Evolutionary conservation across 2,888 invertebrate species (phyloP).

Genomic region (Drosophila mettleri): DNA sequence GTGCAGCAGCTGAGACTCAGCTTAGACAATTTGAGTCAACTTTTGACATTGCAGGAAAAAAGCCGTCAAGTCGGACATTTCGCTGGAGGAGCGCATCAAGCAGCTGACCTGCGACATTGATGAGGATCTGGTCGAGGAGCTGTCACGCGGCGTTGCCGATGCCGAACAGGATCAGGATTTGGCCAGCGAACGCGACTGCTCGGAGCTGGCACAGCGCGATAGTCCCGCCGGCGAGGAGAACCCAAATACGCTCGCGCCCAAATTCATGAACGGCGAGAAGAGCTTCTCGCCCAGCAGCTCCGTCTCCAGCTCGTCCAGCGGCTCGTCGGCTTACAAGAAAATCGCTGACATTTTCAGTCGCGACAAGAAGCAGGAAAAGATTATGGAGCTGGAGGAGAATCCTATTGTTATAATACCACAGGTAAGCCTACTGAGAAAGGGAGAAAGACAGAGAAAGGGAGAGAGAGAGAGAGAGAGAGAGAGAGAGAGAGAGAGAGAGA

Average conservation of each 20-base stretch:
- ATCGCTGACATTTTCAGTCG: slow-evolving; percentile 85
- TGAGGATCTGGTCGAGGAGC: slow-evolving; percentile 86
- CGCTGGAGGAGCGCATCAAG: slow-evolving; percentile 93
- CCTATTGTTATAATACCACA: slow-evolving; percentile 85
- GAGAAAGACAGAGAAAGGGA: neutral
- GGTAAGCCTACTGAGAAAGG: slow-evolving; percentile 52
- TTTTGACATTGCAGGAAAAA: slow-evolving; percentile 79
- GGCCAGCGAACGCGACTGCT: slow-evolving; percentile 60
- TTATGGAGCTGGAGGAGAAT: slow-evolving; percentile 85
- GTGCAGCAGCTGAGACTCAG: slow-evolving; percentile 73
- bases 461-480: no score
- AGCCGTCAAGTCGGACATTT: slow-evolving; percentile 87
- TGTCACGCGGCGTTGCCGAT: slow-evolving; percentile 58
- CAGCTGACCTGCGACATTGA: slow-evolving; percentile 94
- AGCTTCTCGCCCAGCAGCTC: slow-evolving; percentile 87
- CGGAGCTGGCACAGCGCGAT: slow-evolving; percentile 86
- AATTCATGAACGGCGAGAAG: slow-evolving; percentile 86
- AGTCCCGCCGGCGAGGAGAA: slow-evolving; percentile 89
- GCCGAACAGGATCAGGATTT: slow-evolving; percentile 55
- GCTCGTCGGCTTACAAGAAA: slow-evolving; percentile 88
- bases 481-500: neutral
- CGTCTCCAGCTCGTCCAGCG: slow-evolving; percentile 87
- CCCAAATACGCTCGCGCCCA: slow-evolving; percentile 70
- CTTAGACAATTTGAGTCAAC: neutral
- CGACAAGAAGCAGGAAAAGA: slow-evolving; percentile 85